A percentile compares a stretch with the other conserved stretches of the same genome.
Conservation (phyloP, 2,888 invertebrate species). For the Palloptera scutellata region DNA sequence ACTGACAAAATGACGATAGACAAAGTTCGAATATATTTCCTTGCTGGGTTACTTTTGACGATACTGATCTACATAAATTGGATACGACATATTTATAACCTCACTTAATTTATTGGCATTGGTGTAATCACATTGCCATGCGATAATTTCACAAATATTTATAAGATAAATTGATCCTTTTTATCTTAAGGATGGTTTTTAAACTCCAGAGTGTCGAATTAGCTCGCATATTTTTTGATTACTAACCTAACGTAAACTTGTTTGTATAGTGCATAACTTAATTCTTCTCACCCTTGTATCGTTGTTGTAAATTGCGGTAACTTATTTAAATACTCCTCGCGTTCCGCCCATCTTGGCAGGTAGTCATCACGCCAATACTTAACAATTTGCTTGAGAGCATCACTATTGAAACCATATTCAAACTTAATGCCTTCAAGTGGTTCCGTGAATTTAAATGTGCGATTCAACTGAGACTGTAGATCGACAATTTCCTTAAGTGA, state of each 20-base stretch:
- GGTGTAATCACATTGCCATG: too few species aligned
- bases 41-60: too few species aligned
- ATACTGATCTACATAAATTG: too few species aligned
- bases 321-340: slow-evolving; percentile 74
- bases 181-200: too few species aligned
- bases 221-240: too few species aligned
- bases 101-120: too few species aligned
- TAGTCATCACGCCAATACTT: slow-evolving; percentile 83
- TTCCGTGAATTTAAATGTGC: slow-evolving; percentile 65
- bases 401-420: slow-evolving; percentile 82
- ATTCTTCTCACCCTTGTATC: slow-evolving; percentile 68
- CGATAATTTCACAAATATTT: too few species aligned
- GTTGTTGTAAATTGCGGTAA: slow-evolving; percentile 79
- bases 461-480: slow-evolving; percentile 69
- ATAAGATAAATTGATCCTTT: too few species aligned
- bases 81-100: too few species aligned
- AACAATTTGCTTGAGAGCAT: slow-evolving; percentile 72
- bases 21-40: too few species aligned
- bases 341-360: slow-evolving; percentile 71
- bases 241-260: not conserved
- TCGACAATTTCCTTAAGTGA: slow-evolving; percentile 64
- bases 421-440: slow-evolving; percentile 76
- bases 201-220: too few species aligned
- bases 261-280: not conserved
- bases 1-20: too few species aligned